Base-by-base conservation (phyloP, 2,888 invertebrate genomes). In the Mesochorus sp. region DNA sequence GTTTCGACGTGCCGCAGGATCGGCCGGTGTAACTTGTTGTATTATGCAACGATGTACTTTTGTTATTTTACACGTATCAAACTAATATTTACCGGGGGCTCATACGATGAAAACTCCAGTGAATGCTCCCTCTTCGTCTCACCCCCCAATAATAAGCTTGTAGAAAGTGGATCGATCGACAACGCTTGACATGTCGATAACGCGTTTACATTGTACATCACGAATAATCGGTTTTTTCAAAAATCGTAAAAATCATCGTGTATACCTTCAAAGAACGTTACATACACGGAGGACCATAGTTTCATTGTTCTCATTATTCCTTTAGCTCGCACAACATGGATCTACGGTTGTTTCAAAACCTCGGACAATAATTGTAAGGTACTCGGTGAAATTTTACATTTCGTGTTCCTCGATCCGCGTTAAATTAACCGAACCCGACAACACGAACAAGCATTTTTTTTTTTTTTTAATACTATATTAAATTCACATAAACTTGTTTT, bases 141-240 rank as follows among this genome's bases (percentile, higher is more conserved):
- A 21, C 55, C 28, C 34, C 3, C 14, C 12, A 44, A 47, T 31
- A 68, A n/a, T 37, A 28, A 8, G 31, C 31, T n/a, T n/a, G n/a
- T n/a, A n/a, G n/a, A 31, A 8, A 19, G 24, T 12, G 19, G 14
- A 34, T 55, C 44, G 53, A 62, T 55, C 34, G 17, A 64, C 62
- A 47, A 64, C 37, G 47, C 26, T 53, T 8, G 5, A 12, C 28
- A 49, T 26, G 10, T 3, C 28, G n/a, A 57, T 21, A 49, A 66
- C 14, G 37, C 4, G 26, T 19, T 47, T 8, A 10, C 70, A 17
- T 37, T 70, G 42, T 14, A 8, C n/a, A 17, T 17, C 3, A 42
- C 3, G 42, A 14, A 42, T 42, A 55, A 4, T 17, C 34, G n/a
- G 21, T 21, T 57, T 21, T 12, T 37, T 31, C 10, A n/a, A 57